These are phyloP conservation scores for Pan paniscus DNA, from an alignment of 2,113 vertebrate species.

Conservation along the genomic window DNA sequence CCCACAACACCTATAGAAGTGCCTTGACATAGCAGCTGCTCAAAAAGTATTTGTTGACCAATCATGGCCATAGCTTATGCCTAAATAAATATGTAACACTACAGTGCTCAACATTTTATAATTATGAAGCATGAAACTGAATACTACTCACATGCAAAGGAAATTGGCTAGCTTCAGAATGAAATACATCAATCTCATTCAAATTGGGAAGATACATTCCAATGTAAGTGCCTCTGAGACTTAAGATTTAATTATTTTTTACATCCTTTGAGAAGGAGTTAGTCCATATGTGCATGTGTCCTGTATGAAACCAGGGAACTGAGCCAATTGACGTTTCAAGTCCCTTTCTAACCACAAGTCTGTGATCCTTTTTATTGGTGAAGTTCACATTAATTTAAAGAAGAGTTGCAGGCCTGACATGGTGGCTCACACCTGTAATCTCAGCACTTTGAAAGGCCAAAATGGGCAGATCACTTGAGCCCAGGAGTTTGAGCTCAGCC, in stretches of 20 bases:
- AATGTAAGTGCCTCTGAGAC: background rate
- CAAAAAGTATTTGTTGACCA: conserved; percentile 42
- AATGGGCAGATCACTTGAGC: too few relatives aligned
- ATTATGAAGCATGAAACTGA: background rate
- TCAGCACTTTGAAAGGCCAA: too few relatives aligned
- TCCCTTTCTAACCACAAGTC: conserved; percentile 32
- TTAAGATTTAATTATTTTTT: conserved; percentile 27
- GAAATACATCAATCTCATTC: background rate
- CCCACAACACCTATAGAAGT: conserved; percentile 18
- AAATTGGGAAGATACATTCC: background rate
- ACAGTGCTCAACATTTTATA: conserved; percentile 12
- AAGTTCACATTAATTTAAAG: conserved; percentile 43
- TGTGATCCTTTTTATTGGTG: background rate
- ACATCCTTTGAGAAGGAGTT: background rate
- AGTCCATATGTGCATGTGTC: background rate
- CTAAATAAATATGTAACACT: conserved; percentile 30
- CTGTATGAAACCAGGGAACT: conserved; percentile 8
- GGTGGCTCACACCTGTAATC: too few relatives aligned
- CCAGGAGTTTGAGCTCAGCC: too few relatives aligned
- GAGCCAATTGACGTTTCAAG: background rate
- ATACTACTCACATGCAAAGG: background rate
- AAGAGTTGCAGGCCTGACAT: background rate
- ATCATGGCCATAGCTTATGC: background rate
- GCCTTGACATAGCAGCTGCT: conserved; percentile 38
- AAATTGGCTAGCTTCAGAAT: background rate